Percentiles rank a stretch among this genome's conserved stretches.
Evolutionary conservation across 23 tunicate genomes (phyloP).

Genomic region (Diplosoma virens): DNA sequence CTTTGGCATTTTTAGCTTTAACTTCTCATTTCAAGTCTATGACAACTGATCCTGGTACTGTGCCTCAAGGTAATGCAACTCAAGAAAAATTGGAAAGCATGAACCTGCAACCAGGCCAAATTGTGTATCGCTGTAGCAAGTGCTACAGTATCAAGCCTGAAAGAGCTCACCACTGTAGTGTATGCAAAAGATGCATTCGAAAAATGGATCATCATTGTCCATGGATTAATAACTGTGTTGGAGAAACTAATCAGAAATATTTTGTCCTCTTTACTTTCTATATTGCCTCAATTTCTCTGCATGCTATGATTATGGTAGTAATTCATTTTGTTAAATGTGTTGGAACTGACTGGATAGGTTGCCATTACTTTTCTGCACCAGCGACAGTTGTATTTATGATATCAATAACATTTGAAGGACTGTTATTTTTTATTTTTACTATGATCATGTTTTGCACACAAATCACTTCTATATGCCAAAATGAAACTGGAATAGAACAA

Average conservation of each 20-base stretch:
- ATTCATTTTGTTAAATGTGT: constrained; percentile 64
- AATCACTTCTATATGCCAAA: constrained; percentile 88
- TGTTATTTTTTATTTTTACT: constrained; percentile 88
- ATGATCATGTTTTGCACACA: constrained; percentile 97
- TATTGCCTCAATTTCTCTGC: constrained; percentile 83
- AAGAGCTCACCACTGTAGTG: constrained; percentile 96
- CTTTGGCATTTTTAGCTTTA: constrained; percentile 66
- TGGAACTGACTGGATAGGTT: constrained; percentile 63
- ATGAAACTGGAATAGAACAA: constrained; percentile 99
- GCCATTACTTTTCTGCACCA: constrained; percentile 74
- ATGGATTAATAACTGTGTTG: constrained; percentile 99
- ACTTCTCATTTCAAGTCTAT: constrained; percentile 92
- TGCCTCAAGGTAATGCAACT: constrained; percentile 83
- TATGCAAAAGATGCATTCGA: constrained; percentile 83
- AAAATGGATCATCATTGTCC: constrained; percentile 99
- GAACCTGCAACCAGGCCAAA: constrained; percentile 86
- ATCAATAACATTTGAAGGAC: constrained; percentile 72
- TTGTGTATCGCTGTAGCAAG: constrained; percentile 90
- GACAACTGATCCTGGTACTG: constrained; percentile 96
- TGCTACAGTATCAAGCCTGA: constrained; percentile 96
- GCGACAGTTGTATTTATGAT: constrained; percentile 60
- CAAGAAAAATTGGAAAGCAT: constrained; percentile 80
- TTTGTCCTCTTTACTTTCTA: constrained; percentile 94
- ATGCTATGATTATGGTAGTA: constrained; percentile 89
- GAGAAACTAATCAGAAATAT: constrained; percentile 92